Conservation (phyloP, 2,113 vertebrate genomes). For the Equus przewalskii region DNA sequence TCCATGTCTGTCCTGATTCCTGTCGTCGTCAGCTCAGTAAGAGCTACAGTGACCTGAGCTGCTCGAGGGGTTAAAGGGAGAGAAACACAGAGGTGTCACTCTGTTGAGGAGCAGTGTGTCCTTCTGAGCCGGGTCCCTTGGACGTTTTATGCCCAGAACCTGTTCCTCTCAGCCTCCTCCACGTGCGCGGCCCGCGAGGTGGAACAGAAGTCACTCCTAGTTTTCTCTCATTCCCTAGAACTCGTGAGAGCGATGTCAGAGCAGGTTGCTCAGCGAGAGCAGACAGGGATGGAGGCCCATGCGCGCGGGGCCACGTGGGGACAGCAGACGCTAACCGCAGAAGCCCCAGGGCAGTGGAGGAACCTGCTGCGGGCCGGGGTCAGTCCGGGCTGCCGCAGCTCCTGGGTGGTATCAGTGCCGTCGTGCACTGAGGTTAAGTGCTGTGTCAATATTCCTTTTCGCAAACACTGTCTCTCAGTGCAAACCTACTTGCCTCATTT, state of each 20-base stretch:
- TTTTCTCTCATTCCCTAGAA: background rate
- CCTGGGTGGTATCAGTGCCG: no score
- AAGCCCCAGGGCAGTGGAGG: background rate
- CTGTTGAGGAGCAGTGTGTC: no score
- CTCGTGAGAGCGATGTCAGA: background rate
- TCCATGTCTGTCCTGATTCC: background rate
- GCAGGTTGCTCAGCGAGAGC: fast-evolving
- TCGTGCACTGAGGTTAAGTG: background rate
- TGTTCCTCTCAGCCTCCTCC: background rate
- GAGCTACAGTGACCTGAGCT: background rate
- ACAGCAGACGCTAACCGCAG: background rate
- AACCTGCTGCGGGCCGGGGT: background rate
- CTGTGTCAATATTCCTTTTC: background rate
- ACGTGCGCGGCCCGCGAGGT: background rate
- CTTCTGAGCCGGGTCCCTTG: background rate
- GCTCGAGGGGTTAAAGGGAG: background rate
- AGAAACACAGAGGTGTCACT: fast-evolving
- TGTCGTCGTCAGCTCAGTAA: fast-evolving
- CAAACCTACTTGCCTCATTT: background rate
- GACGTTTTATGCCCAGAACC: background rate
- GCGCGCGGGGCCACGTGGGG: background rate
- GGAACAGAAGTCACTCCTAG: background rate
- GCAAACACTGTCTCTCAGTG: no score
- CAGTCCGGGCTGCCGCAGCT: fast-evolving
- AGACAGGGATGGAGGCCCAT: no score